These are phyloP conservation scores for Epirrita christyi DNA, from an alignment of 2,888 invertebrate genomes.

Conservation along the genomic window DNA sequence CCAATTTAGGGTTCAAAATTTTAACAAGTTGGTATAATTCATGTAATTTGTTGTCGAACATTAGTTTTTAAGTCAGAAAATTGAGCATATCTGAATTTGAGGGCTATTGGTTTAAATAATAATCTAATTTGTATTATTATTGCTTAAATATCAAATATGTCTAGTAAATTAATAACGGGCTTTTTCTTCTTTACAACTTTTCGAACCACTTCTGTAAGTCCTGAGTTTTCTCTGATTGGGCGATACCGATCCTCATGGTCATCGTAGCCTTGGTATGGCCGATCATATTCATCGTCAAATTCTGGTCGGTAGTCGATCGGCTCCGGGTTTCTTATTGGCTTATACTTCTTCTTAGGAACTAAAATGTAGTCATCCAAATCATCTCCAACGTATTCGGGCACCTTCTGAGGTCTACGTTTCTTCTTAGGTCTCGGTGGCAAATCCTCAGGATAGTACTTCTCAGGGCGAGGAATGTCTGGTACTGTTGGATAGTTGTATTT, in stretches of 20 bases:
- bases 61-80: background rate
- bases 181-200: constrained; percentile 74
- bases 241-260: constrained; percentile 61
- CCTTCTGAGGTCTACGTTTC: constrained; percentile 64
- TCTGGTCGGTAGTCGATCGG: constrained; percentile 60
- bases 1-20: background rate
- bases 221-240: constrained; percentile 52
- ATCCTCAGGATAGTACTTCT: constrained; percentile 64
- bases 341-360: constrained; percentile 75
- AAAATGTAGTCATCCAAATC: constrained; percentile 71
- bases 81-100: background rate
- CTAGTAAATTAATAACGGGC: constrained; percentile 70
- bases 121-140: constrained; percentile 66
- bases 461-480: constrained; percentile 58
- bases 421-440: constrained; percentile 64
- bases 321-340: constrained; percentile 59
- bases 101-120: constrained; percentile 5
- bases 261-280: constrained; percentile 55
- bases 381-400: constrained; percentile 58
- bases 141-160: constrained; percentile 74
- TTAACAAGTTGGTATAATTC: background rate
- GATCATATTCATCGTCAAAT: constrained; percentile 67
- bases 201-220: constrained; percentile 63
- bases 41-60: background rate
- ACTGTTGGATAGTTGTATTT: constrained; percentile 57